These are phyloP conservation scores for Hydriomena furcata DNA, from an alignment of 2,888 invertebrate genomes.

Conservation along the genomic window DNA sequence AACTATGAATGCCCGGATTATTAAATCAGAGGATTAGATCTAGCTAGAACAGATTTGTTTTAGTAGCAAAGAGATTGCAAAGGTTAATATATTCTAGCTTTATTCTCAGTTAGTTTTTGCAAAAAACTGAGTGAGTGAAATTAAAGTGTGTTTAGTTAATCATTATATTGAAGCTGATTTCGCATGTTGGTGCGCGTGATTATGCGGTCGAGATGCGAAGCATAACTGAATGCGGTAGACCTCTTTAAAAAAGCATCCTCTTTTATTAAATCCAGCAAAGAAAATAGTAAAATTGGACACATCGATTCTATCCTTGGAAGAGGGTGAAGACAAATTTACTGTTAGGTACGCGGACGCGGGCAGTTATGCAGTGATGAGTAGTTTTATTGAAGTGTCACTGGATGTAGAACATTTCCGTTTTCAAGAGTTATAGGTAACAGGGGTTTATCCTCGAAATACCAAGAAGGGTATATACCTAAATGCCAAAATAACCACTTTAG, in stretches of 20 bases:
- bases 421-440: not conserved
- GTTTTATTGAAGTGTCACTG: conserved; percentile 42
- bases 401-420: not conserved
- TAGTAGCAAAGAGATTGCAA: conserved; percentile 3
- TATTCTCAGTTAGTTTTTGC: too few relatives aligned
- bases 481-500: too few relatives aligned
- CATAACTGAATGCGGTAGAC: too few relatives aligned
- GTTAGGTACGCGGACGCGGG: conserved; percentile 46
- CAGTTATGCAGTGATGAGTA: conserved; percentile 52
- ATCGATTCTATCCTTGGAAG: conserved; percentile 52
- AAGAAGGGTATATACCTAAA: too few relatives aligned
- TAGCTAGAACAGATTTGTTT: conserved; percentile 13
- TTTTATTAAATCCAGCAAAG: conserved; percentile 26
- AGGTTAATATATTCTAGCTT: not conserved
- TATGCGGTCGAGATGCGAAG: too few relatives aligned
- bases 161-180: too few relatives aligned
- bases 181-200: too few relatives aligned
- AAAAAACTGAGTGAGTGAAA: not conserved
- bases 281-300: conserved; percentile 54
- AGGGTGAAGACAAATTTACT: conserved; percentile 56
- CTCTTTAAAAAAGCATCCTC: too few relatives aligned
- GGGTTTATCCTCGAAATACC: too few relatives aligned
- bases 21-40: conserved; percentile 28
- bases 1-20: conserved; percentile 44
- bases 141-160: not conserved